Evolutionary conservation across 92 coral and sea anemone genomes (phyloP).

Genomic region (Bergia puertoricense): DNA sequence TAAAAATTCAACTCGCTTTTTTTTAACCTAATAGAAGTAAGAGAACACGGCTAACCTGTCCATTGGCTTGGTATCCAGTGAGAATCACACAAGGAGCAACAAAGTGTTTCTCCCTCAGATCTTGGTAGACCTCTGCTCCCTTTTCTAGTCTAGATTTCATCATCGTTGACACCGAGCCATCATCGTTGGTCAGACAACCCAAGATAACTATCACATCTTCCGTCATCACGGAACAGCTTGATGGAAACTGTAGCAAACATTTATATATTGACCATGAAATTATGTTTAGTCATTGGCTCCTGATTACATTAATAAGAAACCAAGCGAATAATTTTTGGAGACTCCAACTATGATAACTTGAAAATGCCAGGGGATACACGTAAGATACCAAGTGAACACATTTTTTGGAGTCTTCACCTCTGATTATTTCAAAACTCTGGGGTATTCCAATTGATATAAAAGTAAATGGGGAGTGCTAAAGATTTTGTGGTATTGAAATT

Average conservation of each 20-base stretch:
- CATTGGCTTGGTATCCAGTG: constrained; percentile 71
- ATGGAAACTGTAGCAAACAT: neutral
- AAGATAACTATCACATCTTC: constrained; percentile 57
- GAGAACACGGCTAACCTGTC: constrained; percentile 57
- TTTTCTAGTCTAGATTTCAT: constrained; percentile 63
- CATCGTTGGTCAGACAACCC: constrained; percentile 69
- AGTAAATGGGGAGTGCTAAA: too few relatives aligned
- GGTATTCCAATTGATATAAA: too few relatives aligned
- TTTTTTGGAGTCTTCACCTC: too few relatives aligned
- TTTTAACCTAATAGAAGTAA: neutral
- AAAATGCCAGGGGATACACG: too few relatives aligned
- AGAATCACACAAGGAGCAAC: constrained; percentile 68
- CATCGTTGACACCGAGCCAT: constrained; percentile 75
- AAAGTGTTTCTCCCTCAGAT: constrained; percentile 43
- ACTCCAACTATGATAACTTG: too few relatives aligned
- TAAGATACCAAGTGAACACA: too few relatives aligned
- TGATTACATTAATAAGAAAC: too few relatives aligned
- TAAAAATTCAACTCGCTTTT: neutral
- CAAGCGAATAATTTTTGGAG: too few relatives aligned
- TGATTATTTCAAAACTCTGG: too few relatives aligned
- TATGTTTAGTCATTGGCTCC: too few relatives aligned
- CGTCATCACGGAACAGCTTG: constrained; percentile 15
- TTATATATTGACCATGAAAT: too few relatives aligned
- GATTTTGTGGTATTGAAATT: too few relatives aligned
- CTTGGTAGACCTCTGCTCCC: constrained; percentile 68